phyloP scores from a whole-genome alignment of 2,888 invertebrate genomes.

The Microplitis manilae region DNA sequence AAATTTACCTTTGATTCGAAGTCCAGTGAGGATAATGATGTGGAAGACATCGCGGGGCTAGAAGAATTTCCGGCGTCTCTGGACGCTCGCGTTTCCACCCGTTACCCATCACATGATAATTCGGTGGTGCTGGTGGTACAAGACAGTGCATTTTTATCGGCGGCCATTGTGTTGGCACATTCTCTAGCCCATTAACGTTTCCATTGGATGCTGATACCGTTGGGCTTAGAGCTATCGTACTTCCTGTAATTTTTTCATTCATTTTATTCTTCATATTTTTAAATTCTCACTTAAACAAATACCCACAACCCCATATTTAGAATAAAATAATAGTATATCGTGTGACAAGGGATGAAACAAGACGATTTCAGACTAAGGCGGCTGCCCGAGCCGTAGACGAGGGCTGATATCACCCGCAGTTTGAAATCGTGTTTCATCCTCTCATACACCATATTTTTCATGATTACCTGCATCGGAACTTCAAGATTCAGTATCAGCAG shows the following conservation, averaged over 20 bases:
- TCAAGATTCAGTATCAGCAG: no score
- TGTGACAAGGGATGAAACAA: no score
- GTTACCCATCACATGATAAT: constrained; percentile 61
- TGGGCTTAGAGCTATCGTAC: constrained; percentile 66
- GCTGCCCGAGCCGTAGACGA: no score
- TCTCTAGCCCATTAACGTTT: constrained; percentile 56
- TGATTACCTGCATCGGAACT: no score
- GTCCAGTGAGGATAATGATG: constrained; percentile 68
- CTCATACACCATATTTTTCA: no score
- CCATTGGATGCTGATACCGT: constrained; percentile 50
- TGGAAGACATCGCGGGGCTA: constrained; percentile 78
- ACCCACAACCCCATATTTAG: neutral
- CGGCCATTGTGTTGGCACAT: constrained; percentile 64
- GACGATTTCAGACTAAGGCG: no score
- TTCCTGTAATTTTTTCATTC: no score
- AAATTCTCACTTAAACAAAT: no score
- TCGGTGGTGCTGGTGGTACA: constrained; percentile 63
- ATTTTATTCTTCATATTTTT: no score
- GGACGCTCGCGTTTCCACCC: constrained; percentile 73
- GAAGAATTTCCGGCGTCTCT: constrained; percentile 84
- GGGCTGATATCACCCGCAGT: no score
- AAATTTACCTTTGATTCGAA: constrained; percentile 61
- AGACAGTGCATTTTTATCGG: constrained; percentile 70
- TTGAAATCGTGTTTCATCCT: no score
- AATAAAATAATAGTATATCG: no score